phyloP scores from a whole-genome alignment of 1,140 invertebrate species.

The Yoshiicerus persimilis region DNA sequence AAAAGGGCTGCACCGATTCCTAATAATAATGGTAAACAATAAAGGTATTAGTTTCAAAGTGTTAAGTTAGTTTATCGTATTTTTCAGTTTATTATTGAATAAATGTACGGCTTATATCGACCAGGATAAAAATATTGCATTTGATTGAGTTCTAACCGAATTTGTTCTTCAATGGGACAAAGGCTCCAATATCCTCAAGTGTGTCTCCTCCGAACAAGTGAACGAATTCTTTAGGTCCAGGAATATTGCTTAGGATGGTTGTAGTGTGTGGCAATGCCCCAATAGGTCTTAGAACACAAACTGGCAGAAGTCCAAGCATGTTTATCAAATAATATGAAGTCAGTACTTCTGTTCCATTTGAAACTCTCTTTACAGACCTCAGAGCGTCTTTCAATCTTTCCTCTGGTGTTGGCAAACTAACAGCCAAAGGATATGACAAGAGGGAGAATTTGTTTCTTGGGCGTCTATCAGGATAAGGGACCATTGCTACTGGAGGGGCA shows the following conservation, averaged over 20 bases:
- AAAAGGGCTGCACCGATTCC: constrained; percentile 42
- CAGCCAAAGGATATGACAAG: constrained; percentile 27
- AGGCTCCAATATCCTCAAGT: constrained; percentile 41
- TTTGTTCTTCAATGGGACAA: constrained; percentile 37
- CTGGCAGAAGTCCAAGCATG: constrained; percentile 35
- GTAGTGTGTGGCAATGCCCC: constrained; percentile 30
- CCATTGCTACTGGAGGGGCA: constrained; percentile 37
- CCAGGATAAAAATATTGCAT: background rate
- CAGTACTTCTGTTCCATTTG: constrained; percentile 30
- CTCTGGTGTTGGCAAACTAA: constrained; percentile 24
- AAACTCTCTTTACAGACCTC: background rate
- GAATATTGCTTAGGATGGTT: constrained; percentile 39
- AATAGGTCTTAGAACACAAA: constrained; percentile 10
- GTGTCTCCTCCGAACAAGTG: constrained; percentile 37
- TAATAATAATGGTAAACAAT: background rate
- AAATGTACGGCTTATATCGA: background rate
- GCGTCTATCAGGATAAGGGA: constrained; percentile 36
- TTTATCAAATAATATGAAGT: constrained; percentile 35
- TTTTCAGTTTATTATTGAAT: no score
- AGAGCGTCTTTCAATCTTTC: constrained; percentile 28
- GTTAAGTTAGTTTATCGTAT: background rate
- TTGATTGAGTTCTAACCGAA: constrained; percentile 35
- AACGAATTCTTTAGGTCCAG: constrained; percentile 36
- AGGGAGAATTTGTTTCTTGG: constrained; percentile 38
- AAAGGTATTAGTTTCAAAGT: background rate